Conservation (phyloP, 2,888 invertebrate species). For the Caenorhabditis sp. region DNA sequence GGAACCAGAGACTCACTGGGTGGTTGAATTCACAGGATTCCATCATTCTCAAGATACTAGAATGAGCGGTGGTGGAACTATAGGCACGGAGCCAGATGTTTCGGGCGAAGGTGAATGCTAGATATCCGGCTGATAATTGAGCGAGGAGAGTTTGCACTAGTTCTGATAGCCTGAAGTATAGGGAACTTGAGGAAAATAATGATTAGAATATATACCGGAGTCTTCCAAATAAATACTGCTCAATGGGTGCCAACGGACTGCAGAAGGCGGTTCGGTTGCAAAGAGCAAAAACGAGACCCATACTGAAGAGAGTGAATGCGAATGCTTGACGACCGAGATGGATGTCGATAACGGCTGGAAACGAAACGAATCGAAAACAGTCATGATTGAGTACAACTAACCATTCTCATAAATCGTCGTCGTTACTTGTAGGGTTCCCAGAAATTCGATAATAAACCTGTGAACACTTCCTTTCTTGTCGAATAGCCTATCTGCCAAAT, state of each 20-base stretch:
- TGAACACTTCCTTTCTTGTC: slow-evolving; percentile 55
- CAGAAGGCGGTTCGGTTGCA: slow-evolving; percentile 65
- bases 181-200: neutral
- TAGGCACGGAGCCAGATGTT: slow-evolving; percentile 55
- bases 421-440: slow-evolving; percentile 68
- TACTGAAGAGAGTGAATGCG: slow-evolving; percentile 62
- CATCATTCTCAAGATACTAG: slow-evolving; percentile 30
- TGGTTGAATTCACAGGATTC: slow-evolving; percentile 63
- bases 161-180: slow-evolving; percentile 36
- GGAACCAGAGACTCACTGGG: slow-evolving; percentile 31
- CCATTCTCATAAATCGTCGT: slow-evolving; percentile 72
- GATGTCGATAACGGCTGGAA: slow-evolving; percentile 70
- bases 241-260: slow-evolving; percentile 67
- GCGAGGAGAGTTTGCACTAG: slow-evolving; percentile 45
- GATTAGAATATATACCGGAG: slow-evolving; percentile 18
- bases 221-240: slow-evolving; percentile 59
- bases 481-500: slow-evolving; percentile 52
- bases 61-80: slow-evolving; percentile 43
- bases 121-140: slow-evolving; percentile 57
- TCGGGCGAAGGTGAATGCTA: slow-evolving; percentile 52
- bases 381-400: neutral
- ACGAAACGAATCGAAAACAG: neutral
- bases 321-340: slow-evolving; percentile 67
- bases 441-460: slow-evolving; percentile 65
- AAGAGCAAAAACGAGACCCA: slow-evolving; percentile 67